Percentiles rank a stretch among this genome's conserved stretches.
Evolutionary conservation across 2,113 vertebrate genomes (phyloP).

Genomic region (Epinephelus moara): DNA sequence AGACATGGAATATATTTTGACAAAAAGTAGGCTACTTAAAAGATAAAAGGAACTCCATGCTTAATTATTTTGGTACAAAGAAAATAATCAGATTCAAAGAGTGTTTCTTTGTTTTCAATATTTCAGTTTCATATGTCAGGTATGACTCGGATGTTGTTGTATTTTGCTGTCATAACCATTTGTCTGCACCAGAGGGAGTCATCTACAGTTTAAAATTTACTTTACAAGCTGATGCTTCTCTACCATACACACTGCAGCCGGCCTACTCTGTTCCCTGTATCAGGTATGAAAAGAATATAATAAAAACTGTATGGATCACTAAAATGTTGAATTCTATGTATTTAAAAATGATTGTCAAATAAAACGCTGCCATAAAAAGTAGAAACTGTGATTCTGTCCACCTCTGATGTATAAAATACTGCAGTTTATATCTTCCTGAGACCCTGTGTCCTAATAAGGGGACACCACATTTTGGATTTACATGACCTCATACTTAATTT

Average conservation of each 20-base stretch:
- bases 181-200: conserved; percentile 34
- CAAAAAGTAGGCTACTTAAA: background rate
- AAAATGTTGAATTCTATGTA: background rate
- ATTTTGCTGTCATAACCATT: background rate
- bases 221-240: background rate
- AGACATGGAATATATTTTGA: background rate
- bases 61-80: background rate
- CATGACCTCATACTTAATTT: too few species aligned
- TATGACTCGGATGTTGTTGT: background rate
- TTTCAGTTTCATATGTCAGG: background rate
- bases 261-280: background rate
- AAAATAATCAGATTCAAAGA: background rate
- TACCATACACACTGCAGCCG: background rate
- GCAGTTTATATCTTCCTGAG: too few species aligned
- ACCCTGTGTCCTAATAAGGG: too few species aligned
- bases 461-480: too few species aligned
- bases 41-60: background rate
- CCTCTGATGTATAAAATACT: too few species aligned
- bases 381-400: background rate
- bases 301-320: background rate
- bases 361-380: background rate
- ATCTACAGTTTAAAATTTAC: background rate
- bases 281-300: background rate
- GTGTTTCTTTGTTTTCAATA: background rate
- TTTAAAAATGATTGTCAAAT: background rate